A percentile compares a stretch with the other conserved stretches of the same genome.
Evolutionary conservation across 2,888 invertebrate genomes (phyloP).

Genomic region (Ophion ventricosus): DNA sequence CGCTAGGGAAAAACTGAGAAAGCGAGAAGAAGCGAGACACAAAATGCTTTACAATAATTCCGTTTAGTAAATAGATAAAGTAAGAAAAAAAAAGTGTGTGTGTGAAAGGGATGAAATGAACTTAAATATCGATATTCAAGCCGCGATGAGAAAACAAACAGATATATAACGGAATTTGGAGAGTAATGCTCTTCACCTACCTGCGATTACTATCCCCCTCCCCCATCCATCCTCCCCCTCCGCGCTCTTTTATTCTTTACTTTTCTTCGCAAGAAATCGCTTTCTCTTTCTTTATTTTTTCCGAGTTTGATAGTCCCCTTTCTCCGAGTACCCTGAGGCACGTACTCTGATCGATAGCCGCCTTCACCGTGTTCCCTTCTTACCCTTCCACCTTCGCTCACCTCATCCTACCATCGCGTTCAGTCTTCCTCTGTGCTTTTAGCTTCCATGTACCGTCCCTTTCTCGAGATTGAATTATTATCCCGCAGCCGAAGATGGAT

Average conservation of each 20-base stretch:
- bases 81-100: background rate
- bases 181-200: constrained; percentile 22
- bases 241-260: constrained; percentile 15
- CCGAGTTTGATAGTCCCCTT: constrained; percentile 50
- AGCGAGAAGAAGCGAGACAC: background rate
- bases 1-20: background rate
- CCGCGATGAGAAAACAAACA: constrained; percentile 43
- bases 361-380: constrained; percentile 46
- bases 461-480: constrained; percentile 68
- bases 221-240: background rate
- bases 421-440: background rate
- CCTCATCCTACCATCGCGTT: constrained; percentile 4
- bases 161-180: constrained; percentile 37
- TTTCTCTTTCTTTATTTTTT: constrained; percentile 45
- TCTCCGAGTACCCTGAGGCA: constrained; percentile 45
- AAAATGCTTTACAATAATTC: constrained; percentile 13
- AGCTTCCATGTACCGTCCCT: constrained; percentile 43
- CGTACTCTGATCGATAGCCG: constrained; percentile 64
- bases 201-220: constrained; percentile 11
- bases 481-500: constrained; percentile 62
- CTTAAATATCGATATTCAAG: constrained; percentile 58
- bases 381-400: too few species aligned
- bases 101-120: constrained; percentile 16
- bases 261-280: constrained; percentile 34
- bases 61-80: background rate